Base-by-base conservation (phyloP, 2,888 invertebrate genomes). In the Diabrotica balteata region DNA sequence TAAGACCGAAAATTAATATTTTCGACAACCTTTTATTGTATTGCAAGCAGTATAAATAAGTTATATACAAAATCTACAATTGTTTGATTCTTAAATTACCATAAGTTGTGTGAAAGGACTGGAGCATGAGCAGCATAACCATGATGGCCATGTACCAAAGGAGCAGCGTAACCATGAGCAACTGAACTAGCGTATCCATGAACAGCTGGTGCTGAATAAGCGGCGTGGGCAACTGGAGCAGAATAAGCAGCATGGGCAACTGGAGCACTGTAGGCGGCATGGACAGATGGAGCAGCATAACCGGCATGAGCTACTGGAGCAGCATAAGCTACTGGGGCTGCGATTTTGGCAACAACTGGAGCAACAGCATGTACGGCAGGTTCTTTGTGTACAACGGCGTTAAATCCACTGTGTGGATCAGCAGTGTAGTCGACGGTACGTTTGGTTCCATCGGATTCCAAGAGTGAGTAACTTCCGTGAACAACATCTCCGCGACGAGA, bases 401-500 rank as follows among this genome's bases (percentile, higher is more conserved):
- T 86, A 81, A 87, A 87, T 65, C 87, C 87, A 69, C 79, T 84
- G 73, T 85, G 84, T 32, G 84, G 81, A 76, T 87, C 87, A 43
- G 87, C 85, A 60, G 84, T 83, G 79, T 87, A 87, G 11, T 86
- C 84, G 11, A 87, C 87, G 51, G 84, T 82, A 68, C 87, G 84
- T 65, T 82, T 83, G 74, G 84, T 83, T 45, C 87, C 87, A 80
- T 87, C 87, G 42, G 87, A 78, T 71, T 87, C 87, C 70, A 87
- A 80, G 4, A 87, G 77, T 66, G 86, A 85, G 75, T 87, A 87
- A 72, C 82, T 80, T 7, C 87, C 87, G 65, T 83, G 82, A 59
- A 85, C 79, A 72, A 84, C 85, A 75, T 86, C 86, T 5, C 87
- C 86, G 53, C 84, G 83, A 69, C 89, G 88, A 72, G 88, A 87